phyloP scores from a whole-genome alignment of 2,797 vertebrate genomes.

The Forpus xanthops region DNA sequence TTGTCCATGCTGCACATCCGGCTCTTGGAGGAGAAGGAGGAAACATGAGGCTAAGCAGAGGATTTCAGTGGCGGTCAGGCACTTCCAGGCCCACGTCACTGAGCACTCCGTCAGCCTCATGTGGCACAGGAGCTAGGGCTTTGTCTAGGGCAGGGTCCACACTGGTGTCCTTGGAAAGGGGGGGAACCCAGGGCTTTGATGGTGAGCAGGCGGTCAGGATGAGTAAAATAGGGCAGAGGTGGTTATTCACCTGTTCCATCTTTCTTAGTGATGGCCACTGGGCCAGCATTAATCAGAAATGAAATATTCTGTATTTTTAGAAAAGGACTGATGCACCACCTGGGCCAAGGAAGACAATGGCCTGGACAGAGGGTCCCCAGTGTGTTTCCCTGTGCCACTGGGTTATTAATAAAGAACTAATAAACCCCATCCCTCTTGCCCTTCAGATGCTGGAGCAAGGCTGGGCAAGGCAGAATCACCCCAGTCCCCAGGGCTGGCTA shows the following conservation, averaged over 20 bases:
- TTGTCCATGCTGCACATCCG: neutral
- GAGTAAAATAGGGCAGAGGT: neutral
- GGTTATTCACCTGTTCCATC: neutral
- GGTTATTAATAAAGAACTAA: accelerated
- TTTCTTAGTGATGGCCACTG: accelerated
- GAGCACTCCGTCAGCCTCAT: accelerated
- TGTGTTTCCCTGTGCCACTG: accelerated
- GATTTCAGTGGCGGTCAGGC: neutral
- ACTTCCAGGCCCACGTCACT: neutral
- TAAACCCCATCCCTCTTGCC: accelerated
- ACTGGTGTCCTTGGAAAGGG: too few species aligned
- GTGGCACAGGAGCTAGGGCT: neutral
- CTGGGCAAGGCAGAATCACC: neutral
- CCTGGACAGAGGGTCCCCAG: neutral
- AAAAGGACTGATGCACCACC: neutral
- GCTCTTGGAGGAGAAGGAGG: neutral
- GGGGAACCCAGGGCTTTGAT: too few species aligned
- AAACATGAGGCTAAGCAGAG: accelerated
- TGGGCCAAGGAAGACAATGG: accelerated
- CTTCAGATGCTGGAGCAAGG: neutral
- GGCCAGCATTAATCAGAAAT: neutral
- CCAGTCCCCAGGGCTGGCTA: neutral
- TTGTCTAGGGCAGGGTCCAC: neutral
- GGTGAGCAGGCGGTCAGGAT: neutral
- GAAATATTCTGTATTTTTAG: neutral